Conservation (phyloP, 2,113 vertebrate species). For the Mola mola region DNA sequence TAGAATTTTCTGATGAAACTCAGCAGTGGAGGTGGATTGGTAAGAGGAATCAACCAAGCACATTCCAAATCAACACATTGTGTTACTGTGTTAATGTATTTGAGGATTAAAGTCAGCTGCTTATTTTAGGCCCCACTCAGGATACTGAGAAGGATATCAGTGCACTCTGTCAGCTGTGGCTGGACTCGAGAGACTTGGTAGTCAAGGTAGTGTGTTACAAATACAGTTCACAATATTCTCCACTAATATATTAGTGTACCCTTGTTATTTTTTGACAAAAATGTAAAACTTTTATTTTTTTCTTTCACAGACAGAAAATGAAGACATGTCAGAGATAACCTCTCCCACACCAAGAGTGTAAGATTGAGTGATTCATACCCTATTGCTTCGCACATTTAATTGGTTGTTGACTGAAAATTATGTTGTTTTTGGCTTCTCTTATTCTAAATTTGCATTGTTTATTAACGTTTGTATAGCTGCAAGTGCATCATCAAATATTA, state of each 20-base stretch:
- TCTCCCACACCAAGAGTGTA: constrained; percentile 91
- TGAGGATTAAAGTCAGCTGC: neutral
- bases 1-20: constrained; percentile 91
- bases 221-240: neutral
- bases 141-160: constrained; percentile 93
- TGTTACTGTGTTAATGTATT: neutral
- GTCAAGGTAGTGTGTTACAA: constrained; percentile 85
- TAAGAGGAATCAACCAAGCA: constrained; percentile 67
- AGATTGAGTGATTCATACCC: constrained; percentile 70
- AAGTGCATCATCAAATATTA: neutral
- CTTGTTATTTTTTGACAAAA: neutral
- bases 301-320: constrained; percentile 85
- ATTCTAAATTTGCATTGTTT: too few species aligned
- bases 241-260: neutral
- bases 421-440: too few species aligned
- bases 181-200: constrained; percentile 95
- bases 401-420: neutral
- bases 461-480: too few species aligned
- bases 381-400: neutral
- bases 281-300: neutral
- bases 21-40: constrained; percentile 96
- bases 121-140: constrained; percentile 84
- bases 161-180: constrained; percentile 93
- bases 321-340: constrained; percentile 87
- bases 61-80: neutral